Evolutionary conservation across 2,888 invertebrate species (phyloP), one percentile per base, ranked within the genome.

Genomic region (Sinelater perroti): DNA sequence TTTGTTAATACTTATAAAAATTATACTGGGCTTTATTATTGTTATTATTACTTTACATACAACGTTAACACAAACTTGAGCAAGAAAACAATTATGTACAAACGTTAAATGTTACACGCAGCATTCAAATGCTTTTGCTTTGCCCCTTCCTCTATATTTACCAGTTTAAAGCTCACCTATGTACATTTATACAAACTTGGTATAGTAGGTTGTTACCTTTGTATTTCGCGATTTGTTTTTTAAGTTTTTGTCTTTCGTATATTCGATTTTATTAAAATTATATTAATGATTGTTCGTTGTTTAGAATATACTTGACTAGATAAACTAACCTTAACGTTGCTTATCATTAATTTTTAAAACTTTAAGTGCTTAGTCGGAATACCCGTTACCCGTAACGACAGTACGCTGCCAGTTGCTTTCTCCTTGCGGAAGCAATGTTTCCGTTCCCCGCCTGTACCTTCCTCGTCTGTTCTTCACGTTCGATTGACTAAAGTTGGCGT

Each of bases 271-370:
- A 17, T 42, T 42, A 56, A 42, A 53, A 53, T 63, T 61, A 67
- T 61, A 60, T 56, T 69, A 66, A 72, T 72, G 72, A 73, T 73
- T 75, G 73, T 75, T 74, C 74, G 73, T 74, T 75, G 74, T 73
- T 71, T 74, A 75, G 73, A 75, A 73, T 74, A 71, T 71, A 28
- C 47, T 55, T 62, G 46, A 10, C 24, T 42, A 38, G 21, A 31
- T n/a, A 28, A 44, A 44, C 40, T 10, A 40, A 21, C 13, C 3
- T 20, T 17, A 40, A 44, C 16, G 14, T 44, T 14, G 8, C 7
- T 42, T 21, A 42, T 14, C 2, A 14, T 46, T 31, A 16, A 31
- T 11, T 17, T 13, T 44, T 42, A 45, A 55, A 33, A 40, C 14
- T 49, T 38, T 14, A 31, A 38, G 31, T 30, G 31, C n/a, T 69